Base-by-base conservation (phyloP, 92 coral and sea anemone species). In the Porites rus region DNA sequence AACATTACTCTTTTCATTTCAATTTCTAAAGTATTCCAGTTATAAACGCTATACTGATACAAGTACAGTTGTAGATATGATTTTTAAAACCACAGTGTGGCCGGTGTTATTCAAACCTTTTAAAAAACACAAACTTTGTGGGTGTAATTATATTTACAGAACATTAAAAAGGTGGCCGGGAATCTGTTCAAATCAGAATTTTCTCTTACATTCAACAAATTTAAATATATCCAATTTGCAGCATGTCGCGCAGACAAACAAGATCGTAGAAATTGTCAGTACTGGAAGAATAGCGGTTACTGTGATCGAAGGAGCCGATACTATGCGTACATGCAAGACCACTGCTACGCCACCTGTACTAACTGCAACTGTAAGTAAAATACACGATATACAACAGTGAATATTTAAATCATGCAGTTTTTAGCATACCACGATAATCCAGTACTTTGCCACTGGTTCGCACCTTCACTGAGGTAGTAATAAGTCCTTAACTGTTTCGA, bases 271-370 rank as follows among this genome's bases (percentile, higher is more conserved):
- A 59, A 59, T 59, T 70, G 75, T 16, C 38, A 38, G 19, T 38
- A 70, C 9, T 70, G 75, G 75, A 70, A 70, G 17, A 21, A 31
- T 65, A 22, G 31, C 22, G 72, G 72, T 19, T 68, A 19, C 10
- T 68, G 72, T 19, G 1, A 20, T 68, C 72, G 22, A 9, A 1
- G 28, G 4, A 68, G 72, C 31, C 3, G 2, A 68, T 68, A 68
- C 72, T 68, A 18, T 68, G 13, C 3, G 0, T 68, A 19, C 24
- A 68, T 68, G 72, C 22, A 19, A 25, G 72, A 6, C 22, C n/a
- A 68, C 72, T 68, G 72, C 72, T 68, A 68, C 50, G 72, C 72
- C 22, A 68, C 28, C 31, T 68, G 72, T 68, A 25, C 25, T 25
- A 20, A 2, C 31, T 68, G 72, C 72, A 20, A 68, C 12, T n/a